Evolutionary conservation across 2,797 vertebrate species (phyloP), one percentile per base, ranked within the genome.

Genomic region (Micrastur ruficollis): DNA sequence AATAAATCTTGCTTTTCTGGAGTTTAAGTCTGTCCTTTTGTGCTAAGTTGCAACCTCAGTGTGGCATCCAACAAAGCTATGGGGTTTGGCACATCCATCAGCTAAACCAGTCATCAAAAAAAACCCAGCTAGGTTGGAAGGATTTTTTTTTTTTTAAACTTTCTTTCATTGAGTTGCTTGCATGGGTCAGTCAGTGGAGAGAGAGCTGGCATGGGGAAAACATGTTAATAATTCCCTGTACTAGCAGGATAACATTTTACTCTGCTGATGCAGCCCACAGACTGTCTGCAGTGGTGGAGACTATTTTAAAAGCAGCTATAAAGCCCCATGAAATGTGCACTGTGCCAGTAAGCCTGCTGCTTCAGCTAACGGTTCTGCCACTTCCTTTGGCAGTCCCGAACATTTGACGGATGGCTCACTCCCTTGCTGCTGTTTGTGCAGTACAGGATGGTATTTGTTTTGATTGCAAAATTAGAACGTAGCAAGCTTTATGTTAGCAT

Each of bases 271-370:
- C 75, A 92, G 89, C 83, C 92, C 95, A 81, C 85, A 68, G 94
- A 31, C 81, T 78, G 90, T 70, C 87, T 94, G 92, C 95, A 92
- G 91, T 8, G 15, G 65, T 83, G 79, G 61, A 85, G 81, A 20
- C 81, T 76, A 5, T 88, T 92, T 81, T 83, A 74, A 86, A 95
- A 93, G 81, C 47, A 91, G 92, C 92, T 89, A 46, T 58, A 65
- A 85, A 93, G 89, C 65, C 85, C 90, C 79, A 34, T 8, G 81
- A 65, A 71, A 47, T 0, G 23, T 16, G 66, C 46, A 4, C 23
- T 2, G 88, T 95, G 95, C 95, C 97, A 96, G 95, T 4, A 11
- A 81, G 91, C 88, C 92, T 58, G 92, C 94, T 92, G 94, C 94
- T 92, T 44, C 87, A 88, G 94, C 94, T 82, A 87, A 78, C 17